Percentiles rank a stretch among this genome's conserved stretches.
Conservation (phyloP, 2,888 invertebrate genomes). For the Aricia artaxerxes region DNA sequence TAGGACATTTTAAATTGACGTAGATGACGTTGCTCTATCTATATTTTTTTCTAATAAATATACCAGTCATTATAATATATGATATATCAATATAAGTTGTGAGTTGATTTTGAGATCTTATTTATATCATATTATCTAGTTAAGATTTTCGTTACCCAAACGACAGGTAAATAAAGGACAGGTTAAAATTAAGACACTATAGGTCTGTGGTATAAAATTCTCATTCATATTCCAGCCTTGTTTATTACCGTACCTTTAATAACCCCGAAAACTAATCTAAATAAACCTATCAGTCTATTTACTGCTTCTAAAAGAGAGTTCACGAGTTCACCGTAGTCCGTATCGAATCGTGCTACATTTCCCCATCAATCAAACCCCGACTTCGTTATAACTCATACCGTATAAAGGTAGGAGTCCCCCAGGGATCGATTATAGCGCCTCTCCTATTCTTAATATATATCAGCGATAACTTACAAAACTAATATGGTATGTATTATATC, state of each 20-base stretch:
- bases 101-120: too few species aligned
- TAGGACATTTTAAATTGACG: too few species aligned
- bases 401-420: slow-evolving; percentile 17
- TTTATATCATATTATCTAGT: too few species aligned
- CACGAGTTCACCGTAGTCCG: not conserved
- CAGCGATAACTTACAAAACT: not conserved
- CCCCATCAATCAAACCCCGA: slow-evolving; percentile 14
- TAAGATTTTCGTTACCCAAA: too few species aligned
- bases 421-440: slow-evolving; percentile 16
- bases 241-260: not conserved
- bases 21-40: too few species aligned
- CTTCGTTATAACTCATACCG: slow-evolving; percentile 14
- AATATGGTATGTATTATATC: not conserved
- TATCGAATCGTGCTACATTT: slow-evolving; percentile 6
- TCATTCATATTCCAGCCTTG: too few species aligned
- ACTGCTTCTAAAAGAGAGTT: not conserved
- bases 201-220: too few species aligned
- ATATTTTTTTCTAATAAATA: too few species aligned
- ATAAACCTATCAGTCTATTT: not conserved
- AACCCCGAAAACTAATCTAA: not conserved
- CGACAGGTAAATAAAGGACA: too few species aligned
- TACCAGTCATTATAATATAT: too few species aligned
- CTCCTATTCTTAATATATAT: not conserved
- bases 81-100: too few species aligned
- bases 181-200: not conserved